phyloP scores from a whole-genome alignment of 2,113 vertebrate species.

The Sinocyclocheilus grahami region DNA sequence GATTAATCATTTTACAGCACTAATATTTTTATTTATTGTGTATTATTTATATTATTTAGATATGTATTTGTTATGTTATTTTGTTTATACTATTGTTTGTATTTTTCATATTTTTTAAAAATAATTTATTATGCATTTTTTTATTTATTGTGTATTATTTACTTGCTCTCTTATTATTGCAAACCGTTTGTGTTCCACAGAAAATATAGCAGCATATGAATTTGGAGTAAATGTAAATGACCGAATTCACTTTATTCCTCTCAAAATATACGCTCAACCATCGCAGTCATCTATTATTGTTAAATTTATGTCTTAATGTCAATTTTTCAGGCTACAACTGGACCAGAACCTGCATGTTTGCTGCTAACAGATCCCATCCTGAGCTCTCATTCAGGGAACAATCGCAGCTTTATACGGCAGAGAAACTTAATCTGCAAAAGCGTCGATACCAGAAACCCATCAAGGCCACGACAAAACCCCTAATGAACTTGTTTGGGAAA shows the following conservation, averaged over 20 bases:
- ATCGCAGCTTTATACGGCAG: conserved; percentile 65
- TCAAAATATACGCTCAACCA: background rate
- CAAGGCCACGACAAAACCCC: conserved; percentile 68
- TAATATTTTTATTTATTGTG: too few species aligned
- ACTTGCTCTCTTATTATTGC: too few species aligned
- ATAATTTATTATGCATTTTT: too few species aligned
- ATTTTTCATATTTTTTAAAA: too few species aligned
- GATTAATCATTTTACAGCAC: too few species aligned
- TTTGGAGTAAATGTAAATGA: background rate
- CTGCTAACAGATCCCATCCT: conserved; percentile 40
- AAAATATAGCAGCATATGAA: background rate
- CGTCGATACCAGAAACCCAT: conserved; percentile 68
- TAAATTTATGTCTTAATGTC: background rate
- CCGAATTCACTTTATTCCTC: background rate
- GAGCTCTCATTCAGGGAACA: conserved; percentile 32
- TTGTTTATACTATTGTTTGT: too few species aligned
- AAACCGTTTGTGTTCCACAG: background rate
- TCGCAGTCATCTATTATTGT: background rate
- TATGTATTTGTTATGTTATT: too few species aligned
- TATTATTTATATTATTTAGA: too few species aligned
- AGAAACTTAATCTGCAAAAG: conserved; percentile 69
- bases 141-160: too few species aligned
- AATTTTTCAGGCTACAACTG: background rate
- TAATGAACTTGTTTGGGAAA: conserved; percentile 72
- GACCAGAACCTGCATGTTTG: conserved; percentile 29